Conservation (phyloP, 2,797 vertebrate genomes). For the Synaphobranchus kaupii region DNA sequence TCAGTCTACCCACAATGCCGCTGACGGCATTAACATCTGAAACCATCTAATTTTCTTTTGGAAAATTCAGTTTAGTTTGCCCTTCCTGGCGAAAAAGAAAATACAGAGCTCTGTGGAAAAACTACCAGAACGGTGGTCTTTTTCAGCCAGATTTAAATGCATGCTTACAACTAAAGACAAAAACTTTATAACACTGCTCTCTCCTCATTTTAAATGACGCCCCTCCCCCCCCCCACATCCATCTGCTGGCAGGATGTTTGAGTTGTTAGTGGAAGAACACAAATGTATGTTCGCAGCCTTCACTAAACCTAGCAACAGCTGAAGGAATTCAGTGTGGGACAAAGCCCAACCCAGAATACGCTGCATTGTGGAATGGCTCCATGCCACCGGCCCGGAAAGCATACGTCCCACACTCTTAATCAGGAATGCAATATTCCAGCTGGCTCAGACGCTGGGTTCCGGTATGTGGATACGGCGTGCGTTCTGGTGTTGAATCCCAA, state of each 20-base stretch:
- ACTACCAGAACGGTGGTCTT: not conserved
- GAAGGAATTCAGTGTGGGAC: not conserved
- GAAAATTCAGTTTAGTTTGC: constrained; percentile 9
- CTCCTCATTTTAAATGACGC: not conserved
- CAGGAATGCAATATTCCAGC: not conserved
- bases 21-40: constrained; percentile 22
- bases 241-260: not conserved
- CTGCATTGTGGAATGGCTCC: not conserved
- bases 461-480: too few species aligned
- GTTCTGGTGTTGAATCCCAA: too few species aligned
- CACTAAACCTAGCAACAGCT: constrained; percentile 15
- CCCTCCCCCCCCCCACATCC: not conserved
- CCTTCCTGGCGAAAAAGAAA: not conserved
- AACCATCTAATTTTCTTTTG: constrained; percentile 11
- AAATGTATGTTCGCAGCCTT: not conserved
- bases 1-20: constrained; percentile 16
- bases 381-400: not conserved
- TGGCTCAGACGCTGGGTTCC: too few species aligned
- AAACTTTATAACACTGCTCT: not conserved
- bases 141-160: not conserved
- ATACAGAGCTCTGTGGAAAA: not conserved
- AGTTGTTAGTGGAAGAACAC: not conserved
- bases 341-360: not conserved
- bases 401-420: not conserved
- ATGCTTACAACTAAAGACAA: constrained; percentile 3